Base-by-base conservation (phyloP, 30 jellyfish, hydroid and myxozoan species). In the Cassiopea xamachana region DNA sequence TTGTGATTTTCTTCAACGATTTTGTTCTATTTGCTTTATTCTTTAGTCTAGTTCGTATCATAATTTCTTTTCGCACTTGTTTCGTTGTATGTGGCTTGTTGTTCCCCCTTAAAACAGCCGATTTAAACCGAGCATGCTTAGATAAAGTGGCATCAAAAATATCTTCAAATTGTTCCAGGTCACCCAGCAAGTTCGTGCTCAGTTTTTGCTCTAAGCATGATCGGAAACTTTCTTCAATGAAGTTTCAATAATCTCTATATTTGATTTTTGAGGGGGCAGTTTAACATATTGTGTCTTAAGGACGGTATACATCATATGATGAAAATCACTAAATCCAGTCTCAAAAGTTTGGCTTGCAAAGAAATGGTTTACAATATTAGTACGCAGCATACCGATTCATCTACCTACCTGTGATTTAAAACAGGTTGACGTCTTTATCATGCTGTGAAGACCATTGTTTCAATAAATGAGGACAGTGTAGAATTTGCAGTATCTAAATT, bases 401-500 rank as follows among this genome's bases (percentile, higher is more conserved):
- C 39, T 27, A 0, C 39, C 39, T 27, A 27, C 39, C 39, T 27
- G 39, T 27, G 0, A 27, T 27, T 27, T 79, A 16, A 79, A 79
- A 60, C 87, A 79, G 9, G 87, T 79, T 15, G 87, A 50, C 5
- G 76, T 55, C 44, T 79, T 79, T 47, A 55, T 55, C 50, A 79
- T n/a, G 74, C 87, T 47, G 74, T 50, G 16, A 47, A 79, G 77
- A 1, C 55, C 55, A 19, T 79, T 2, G n/a, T n/a, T 46, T 79
- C 87, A 46, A 79, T 1, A 19, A 78, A 44, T 2, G 7, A 7
- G 18, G 82, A 4, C 60, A 73, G 12, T 3, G 19, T 79, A 60
- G 79, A 15, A 82, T 67, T 7, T 44, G 17, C 1, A 46, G 83
- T 70, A 62, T 84, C 92, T 64, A 84, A 17, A 77, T 84, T 84